Evolutionary conservation across 2,113 vertebrate species (phyloP).

Genomic region (Ceyx cyanopectus): DNA sequence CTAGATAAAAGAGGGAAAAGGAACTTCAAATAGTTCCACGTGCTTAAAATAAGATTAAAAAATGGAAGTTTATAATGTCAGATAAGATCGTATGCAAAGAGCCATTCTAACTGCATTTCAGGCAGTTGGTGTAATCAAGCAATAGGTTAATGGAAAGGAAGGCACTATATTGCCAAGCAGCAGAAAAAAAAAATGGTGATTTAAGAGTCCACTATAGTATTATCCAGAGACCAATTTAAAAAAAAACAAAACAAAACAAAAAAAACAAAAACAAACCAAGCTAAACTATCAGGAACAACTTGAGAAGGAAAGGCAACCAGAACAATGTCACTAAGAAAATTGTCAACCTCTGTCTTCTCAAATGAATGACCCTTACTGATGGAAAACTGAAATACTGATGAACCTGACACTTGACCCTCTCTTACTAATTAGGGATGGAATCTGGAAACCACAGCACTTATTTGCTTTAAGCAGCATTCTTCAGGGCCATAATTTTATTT

Average conservation of each 20-base stretch:
- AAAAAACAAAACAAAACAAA: too few relatives aligned
- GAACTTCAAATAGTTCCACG: conserved; percentile 28
- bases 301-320: not conserved
- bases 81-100: conserved; percentile 49
- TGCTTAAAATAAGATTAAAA: conserved; percentile 68
- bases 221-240: conserved; percentile 10
- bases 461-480: conserved; percentile 61
- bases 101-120: conserved; percentile 7
- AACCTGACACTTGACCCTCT: conserved; percentile 58
- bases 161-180: conserved; percentile 41
- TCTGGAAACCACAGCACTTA: conserved; percentile 50
- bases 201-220: conserved; percentile 39
- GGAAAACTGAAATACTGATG: conserved; percentile 53
- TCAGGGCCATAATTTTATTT: conserved; percentile 38
- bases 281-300: not conserved
- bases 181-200: not conserved
- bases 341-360: conserved; percentile 35
- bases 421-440: conserved; percentile 56
- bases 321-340: conserved; percentile 14
- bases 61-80: conserved; percentile 50
- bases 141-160: conserved; percentile 54
- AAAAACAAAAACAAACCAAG: not conserved
- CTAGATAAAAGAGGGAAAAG: conserved; percentile 38
- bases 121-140: conserved; percentile 43
- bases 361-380: conserved; percentile 33